A percentile compares a stretch with the other conserved stretches of the same genome.
Evolutionary conservation across 2,797 vertebrate species (phyloP).

Genomic region (Acanthurus lineatus): DNA sequence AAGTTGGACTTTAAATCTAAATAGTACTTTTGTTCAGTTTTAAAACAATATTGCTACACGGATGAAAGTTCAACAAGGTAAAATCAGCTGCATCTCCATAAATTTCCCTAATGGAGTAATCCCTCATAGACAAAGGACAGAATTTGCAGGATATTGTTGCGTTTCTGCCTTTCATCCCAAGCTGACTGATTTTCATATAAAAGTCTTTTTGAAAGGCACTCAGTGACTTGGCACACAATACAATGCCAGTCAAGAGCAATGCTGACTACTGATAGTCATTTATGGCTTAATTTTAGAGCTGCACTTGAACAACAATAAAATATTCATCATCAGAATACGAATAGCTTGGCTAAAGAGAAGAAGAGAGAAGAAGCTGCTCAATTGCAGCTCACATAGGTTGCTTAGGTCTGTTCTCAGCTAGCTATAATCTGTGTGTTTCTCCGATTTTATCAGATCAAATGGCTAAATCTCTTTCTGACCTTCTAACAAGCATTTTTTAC

Average conservation of each 20-base stretch:
- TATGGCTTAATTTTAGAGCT: constrained; percentile 75
- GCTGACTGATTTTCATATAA: constrained; percentile 87
- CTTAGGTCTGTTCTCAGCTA: constrained; percentile 81
- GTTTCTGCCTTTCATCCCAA: constrained; percentile 84
- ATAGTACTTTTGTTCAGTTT: constrained; percentile 71
- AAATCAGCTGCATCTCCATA: constrained; percentile 84
- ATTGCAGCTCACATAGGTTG: constrained; percentile 81
- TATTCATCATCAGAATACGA: constrained; percentile 87
- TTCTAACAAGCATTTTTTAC: background rate
- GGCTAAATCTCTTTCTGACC: background rate
- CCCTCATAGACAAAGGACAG: constrained; percentile 80
- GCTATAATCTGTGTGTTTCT: background rate
- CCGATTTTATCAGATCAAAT: constrained; percentile 2
- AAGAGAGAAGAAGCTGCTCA: constrained; percentile 84
- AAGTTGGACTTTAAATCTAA: constrained; percentile 57
- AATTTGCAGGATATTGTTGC: constrained; percentile 81
- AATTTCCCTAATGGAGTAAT: constrained; percentile 89
- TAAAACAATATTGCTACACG: constrained; percentile 76
- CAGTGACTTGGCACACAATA: constrained; percentile 78
- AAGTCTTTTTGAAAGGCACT: constrained; percentile 85
- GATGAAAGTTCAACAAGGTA: constrained; percentile 84
- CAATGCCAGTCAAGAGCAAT: constrained; percentile 74
- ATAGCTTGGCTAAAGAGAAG: constrained; percentile 76
- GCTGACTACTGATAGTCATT: constrained; percentile 79
- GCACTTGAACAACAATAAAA: constrained; percentile 83